Evolutionary conservation across 2,888 invertebrate species (phyloP).

Genomic region (Portevinia maculata): DNA sequence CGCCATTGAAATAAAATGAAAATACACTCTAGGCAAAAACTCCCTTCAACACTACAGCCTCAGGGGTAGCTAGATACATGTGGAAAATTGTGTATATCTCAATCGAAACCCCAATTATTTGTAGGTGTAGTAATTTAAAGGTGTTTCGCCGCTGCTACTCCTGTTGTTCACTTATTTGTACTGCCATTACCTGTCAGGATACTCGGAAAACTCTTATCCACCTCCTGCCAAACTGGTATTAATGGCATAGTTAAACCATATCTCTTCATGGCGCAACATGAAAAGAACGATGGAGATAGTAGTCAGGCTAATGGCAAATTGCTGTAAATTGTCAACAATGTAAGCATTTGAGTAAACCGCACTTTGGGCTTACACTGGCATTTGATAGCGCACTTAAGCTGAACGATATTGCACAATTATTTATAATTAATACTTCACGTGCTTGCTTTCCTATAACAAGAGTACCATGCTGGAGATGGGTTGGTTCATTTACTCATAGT

Average conservation of each 20-base stretch:
- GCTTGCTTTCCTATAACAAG: too few species aligned
- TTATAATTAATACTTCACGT: too few species aligned
- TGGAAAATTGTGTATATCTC: conserved; percentile 68
- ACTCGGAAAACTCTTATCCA: conserved; percentile 13
- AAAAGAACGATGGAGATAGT: not conserved
- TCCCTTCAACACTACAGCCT: not conserved
- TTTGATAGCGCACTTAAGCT: not conserved
- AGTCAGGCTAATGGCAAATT: conserved; percentile 59
- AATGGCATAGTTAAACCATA: conserved; percentile 52
- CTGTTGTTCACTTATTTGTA: not conserved
- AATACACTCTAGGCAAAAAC: conserved; percentile 7
- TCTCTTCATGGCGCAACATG: conserved; percentile 43
- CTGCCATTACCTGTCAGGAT: conserved; percentile 4
- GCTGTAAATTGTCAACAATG: conserved; percentile 49
- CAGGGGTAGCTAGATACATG: conserved; percentile 7
- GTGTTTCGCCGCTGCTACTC: conserved; percentile 22
- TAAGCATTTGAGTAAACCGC: conserved; percentile 31
- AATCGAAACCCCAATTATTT: conserved; percentile 73
- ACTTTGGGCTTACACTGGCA: conserved; percentile 8
- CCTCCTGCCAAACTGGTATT: conserved; percentile 44
- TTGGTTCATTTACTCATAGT: too few species aligned
- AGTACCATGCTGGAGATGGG: too few species aligned
- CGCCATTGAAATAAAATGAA: conserved; percentile 42
- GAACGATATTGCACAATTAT: too few species aligned
- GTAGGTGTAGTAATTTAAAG: conserved; percentile 65